Evolutionary conservation across 2,888 invertebrate genomes (phyloP).

Genomic region (Criorhina ranunculi): DNA sequence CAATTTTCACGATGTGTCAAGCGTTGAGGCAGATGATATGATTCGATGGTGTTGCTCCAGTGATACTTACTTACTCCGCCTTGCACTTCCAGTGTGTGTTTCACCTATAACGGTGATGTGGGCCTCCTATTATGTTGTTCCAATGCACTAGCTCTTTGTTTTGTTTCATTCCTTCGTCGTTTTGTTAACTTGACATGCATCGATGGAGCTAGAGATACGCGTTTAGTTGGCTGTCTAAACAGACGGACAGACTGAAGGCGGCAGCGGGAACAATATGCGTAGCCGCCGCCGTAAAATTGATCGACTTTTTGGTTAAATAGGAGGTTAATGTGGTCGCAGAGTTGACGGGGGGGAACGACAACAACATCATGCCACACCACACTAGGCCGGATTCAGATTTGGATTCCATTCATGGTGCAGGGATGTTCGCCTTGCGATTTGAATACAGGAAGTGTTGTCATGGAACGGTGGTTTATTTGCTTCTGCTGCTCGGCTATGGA

Average conservation of each 20-base stretch:
- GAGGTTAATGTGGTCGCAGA: constrained; percentile 21
- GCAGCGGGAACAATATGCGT: constrained; percentile 49
- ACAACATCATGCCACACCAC: constrained; percentile 26
- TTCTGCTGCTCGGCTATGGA: constrained; percentile 39
- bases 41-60: constrained; percentile 65
- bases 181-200: constrained; percentile 74
- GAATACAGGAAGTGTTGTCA: constrained; percentile 75
- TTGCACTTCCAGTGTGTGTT: constrained; percentile 21
- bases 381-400: constrained; percentile 31
- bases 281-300: constrained; percentile 70
- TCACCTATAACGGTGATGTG: constrained; percentile 70
- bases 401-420: constrained; percentile 39
- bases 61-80: constrained; percentile 38
- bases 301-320: constrained; percentile 67
- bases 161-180: constrained; percentile 39
- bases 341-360: background rate
- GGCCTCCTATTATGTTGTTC: constrained; percentile 62
- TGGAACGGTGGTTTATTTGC: constrained; percentile 74
- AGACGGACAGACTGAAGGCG: constrained; percentile 23
- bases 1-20: constrained; percentile 75
- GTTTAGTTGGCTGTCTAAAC: constrained; percentile 60
- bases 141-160: constrained; percentile 49
- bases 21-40: constrained; percentile 73
- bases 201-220: constrained; percentile 58
- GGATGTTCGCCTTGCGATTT: constrained; percentile 66